Evolutionary conservation across 2,797 vertebrate species (phyloP), one percentile per base, ranked within the genome.

Genomic region (Clamator glandarius): DNA sequence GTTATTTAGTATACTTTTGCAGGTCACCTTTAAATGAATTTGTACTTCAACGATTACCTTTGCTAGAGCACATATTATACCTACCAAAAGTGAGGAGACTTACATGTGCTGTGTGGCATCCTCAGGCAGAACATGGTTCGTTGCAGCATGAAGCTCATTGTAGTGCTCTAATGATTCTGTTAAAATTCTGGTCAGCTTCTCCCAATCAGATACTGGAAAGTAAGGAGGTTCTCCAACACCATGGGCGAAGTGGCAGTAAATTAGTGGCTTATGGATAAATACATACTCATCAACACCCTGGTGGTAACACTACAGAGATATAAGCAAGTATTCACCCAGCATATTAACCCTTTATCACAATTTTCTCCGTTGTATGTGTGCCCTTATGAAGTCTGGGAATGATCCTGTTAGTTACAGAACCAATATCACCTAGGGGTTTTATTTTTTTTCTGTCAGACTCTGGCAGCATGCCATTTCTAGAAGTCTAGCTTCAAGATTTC

Each of bases 201-300:
- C 98, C 98, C 98, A 98, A 96, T 99, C 98, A 90, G 98, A 98
- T 88, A 97, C 96, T 4, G 90, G 98, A 91, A 98, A 98, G 97
- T 98, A 99, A 88, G 97, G 87, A 94, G 98, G 97, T 97, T 99
- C 99, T 94, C 98, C 98, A 95, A 98, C 95, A 64, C 98, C 98
- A 54, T 97, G 98, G 91, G 98, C 98, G 97, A 99, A 99, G 97
- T 98, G 98, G 97, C 97, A 99, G 97, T 98, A 99, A 97, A 99
- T 98, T 97, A 99, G 96, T 80, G 98, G 98, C 97, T 99, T 99
- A 98, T 98, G 98, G 97, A 98, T 99, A 96, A 99, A 99, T 95
- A 98, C 95, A 59, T 98, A 98, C 95, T 99, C 98, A 86, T 99
- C 98, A 96, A 98, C 98, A 97, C 98, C 98, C 98, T 98, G 96